Evolutionary conservation across 2,888 invertebrate species (phyloP).

Genomic region (Apotomis betuletana): DNA sequence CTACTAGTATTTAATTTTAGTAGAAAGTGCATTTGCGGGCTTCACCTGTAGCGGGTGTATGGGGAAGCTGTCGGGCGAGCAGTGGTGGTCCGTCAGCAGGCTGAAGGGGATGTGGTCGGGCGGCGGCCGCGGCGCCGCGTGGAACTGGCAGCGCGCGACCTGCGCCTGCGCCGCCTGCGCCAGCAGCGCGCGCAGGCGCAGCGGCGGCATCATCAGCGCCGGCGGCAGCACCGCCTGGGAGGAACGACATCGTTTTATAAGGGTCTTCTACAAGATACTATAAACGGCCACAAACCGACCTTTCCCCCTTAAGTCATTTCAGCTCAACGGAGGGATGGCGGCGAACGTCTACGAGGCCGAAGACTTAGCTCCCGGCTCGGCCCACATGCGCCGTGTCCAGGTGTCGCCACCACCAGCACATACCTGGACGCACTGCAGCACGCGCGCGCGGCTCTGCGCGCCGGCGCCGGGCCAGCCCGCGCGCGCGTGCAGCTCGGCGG

Average conservation of each 20-base stretch:
- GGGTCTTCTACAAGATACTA: too few species aligned
- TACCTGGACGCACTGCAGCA: constrained; percentile 82
- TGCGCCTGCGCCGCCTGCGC: constrained; percentile 89
- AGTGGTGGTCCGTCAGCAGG: constrained; percentile 94
- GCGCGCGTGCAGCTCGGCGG: constrained; percentile 85
- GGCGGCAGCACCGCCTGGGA: constrained; percentile 94
- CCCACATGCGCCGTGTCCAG: constrained; percentile 88
- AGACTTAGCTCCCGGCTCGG: constrained; percentile 31
- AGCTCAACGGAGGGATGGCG: too few species aligned
- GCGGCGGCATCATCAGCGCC: constrained; percentile 97
- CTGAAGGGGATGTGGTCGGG: constrained; percentile 80
- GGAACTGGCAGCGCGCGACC: constrained; percentile 94
- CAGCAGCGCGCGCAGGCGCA: constrained; percentile 90
- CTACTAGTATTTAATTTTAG: too few species aligned
- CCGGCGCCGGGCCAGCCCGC: constrained; percentile 84
- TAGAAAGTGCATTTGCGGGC: too few species aligned
- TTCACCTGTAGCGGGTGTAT: constrained; percentile 91
- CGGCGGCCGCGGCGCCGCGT: constrained; percentile 84
- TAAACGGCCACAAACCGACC: too few species aligned
- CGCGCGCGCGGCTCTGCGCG: constrained; percentile 56
- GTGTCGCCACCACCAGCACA: neutral
- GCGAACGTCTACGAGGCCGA: too few species aligned
- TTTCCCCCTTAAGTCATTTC: too few species aligned
- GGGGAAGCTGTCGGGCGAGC: constrained; percentile 94
- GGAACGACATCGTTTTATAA: neutral